A percentile compares a stretch with the other conserved stretches of the same genome.
phyloP scores from a whole-genome alignment of 1,140 invertebrate genomes.

The Solen grandis region DNA sequence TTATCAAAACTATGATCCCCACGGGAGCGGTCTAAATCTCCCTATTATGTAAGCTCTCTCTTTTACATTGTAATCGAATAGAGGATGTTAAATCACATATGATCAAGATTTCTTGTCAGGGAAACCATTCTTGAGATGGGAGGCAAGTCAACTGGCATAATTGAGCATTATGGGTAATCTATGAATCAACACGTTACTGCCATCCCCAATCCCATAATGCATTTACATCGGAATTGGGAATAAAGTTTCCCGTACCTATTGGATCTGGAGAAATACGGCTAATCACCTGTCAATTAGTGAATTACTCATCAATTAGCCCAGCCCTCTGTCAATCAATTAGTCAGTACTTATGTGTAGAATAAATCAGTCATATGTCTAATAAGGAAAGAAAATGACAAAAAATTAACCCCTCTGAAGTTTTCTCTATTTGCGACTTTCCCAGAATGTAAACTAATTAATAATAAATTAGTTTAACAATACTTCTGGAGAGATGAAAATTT shows the following conservation, averaged over 20 bases:
- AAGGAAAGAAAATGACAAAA: no score
- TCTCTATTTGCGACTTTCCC: slow-evolving; percentile 44
- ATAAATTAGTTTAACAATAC: slow-evolving; percentile 49
- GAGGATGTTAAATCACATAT: no score
- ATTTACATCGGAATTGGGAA: background rate
- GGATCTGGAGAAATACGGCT: no score
- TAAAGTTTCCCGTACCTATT: background rate
- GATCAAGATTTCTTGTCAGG: no score
- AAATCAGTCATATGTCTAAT: no score
- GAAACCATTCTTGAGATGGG: no score
- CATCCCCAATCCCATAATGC: background rate
- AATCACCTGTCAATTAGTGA: background rate
- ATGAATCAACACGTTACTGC: background rate
- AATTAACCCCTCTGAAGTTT: no score
- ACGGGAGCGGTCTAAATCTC: no score
- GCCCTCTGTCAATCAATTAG: background rate
- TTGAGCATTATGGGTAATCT: background rate
- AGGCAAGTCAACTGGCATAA: no score
- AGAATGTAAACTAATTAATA: slow-evolving; percentile 48
- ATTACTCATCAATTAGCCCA: background rate
- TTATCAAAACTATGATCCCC: no score
- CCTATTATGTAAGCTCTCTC: no score
- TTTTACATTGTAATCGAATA: no score
- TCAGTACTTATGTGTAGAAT: background rate
- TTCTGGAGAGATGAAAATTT: slow-evolving; percentile 35